Base-by-base conservation (phyloP, 2,888 invertebrate species). In the Agrypnus murinus region DNA sequence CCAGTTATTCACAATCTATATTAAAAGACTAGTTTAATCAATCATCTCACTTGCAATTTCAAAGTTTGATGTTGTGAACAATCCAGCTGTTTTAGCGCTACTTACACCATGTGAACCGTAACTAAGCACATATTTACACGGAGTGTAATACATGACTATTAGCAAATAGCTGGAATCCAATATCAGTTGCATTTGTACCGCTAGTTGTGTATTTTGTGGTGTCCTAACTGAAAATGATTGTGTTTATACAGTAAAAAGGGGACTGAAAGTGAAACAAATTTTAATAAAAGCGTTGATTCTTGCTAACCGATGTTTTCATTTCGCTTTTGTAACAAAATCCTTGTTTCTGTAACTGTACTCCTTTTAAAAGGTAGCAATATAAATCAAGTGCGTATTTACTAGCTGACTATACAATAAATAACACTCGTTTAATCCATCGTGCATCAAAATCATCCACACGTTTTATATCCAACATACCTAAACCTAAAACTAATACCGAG, bases 361-460 rank as follows among this genome's bases (percentile, higher is more conserved):
- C 25, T n/a, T n/a, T n/a, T n/a, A n/a, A n/a, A n/a, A 25, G 25
- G 25, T 2, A 25, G 5, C 5, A 25, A 25, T 25, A 25, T 25
- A 25, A 25, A 25, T 5, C 25, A 3, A n/a, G 40, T 2, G 7
- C 2, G 40, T 12, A 40, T 10, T 6, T 19, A 55, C 60, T 45
- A 46, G 14, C 50, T 75, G 75, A 77, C 77, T 73, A 74, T 74
- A 73, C 59, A 76, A 75, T 77, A 77, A 77, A 78, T 77, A 76
- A 76, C 71, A 46, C 65, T 77, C 75, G 64, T 71, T 74, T 77
- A 78, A 78, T 75, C 77, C 72, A 48, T 62, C 59, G 69, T 59
- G 74, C 75, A 77, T 77, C 74, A 75, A 70, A 69, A 67, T 59
- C 58, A 70, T 69, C 72, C 74, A 55, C 75, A 75, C 75, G 74